Percentiles rank a stretch among this genome's conserved stretches.
Evolutionary conservation across 2,888 invertebrate genomes (phyloP).

Genomic region (Chouioia cunea): DNA sequence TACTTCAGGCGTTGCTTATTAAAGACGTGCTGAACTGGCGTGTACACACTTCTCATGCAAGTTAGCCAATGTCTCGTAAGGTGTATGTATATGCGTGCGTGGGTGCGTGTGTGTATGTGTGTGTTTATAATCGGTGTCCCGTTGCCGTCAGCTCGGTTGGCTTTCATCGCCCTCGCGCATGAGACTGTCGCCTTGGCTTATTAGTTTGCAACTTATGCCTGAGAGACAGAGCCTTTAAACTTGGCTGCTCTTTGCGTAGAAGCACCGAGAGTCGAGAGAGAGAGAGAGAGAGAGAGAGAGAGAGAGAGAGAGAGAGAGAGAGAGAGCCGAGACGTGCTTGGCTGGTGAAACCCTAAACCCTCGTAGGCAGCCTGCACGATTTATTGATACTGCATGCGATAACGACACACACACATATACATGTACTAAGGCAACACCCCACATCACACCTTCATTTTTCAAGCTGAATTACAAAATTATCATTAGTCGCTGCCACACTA

Average conservation of each 20-base stretch:
- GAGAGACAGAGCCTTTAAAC: slow-evolving; percentile 51
- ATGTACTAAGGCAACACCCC: neutral
- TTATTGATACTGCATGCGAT: slow-evolving; percentile 46
- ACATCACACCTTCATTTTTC: slow-evolving; percentile 8
- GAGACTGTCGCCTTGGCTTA: slow-evolving; percentile 53
- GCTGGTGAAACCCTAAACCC: slow-evolving; percentile 38
- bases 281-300: too few species aligned
- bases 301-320: too few species aligned
- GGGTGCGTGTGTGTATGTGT: too few species aligned
- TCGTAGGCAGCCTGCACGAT: slow-evolving; percentile 20
- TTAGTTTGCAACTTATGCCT: slow-evolving; percentile 64
- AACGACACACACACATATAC: neutral
- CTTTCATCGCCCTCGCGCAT: slow-evolving; percentile 48
- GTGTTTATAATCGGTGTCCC: too few species aligned
- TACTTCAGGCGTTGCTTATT: too few species aligned
- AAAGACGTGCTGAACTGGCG: too few species aligned
- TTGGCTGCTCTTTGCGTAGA: too few species aligned
- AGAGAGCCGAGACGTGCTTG: slow-evolving; percentile 29
- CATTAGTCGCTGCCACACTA: too few species aligned
- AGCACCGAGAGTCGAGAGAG: slow-evolving; percentile 37
- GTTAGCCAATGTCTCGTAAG: too few species aligned
- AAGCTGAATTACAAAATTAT: neutral
- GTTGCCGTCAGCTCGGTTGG: too few species aligned
- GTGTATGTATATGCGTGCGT: too few species aligned
- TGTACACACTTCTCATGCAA: too few species aligned